Conservation (phyloP, 1,140 invertebrate species). For the Macrostomum lignano region DNA sequence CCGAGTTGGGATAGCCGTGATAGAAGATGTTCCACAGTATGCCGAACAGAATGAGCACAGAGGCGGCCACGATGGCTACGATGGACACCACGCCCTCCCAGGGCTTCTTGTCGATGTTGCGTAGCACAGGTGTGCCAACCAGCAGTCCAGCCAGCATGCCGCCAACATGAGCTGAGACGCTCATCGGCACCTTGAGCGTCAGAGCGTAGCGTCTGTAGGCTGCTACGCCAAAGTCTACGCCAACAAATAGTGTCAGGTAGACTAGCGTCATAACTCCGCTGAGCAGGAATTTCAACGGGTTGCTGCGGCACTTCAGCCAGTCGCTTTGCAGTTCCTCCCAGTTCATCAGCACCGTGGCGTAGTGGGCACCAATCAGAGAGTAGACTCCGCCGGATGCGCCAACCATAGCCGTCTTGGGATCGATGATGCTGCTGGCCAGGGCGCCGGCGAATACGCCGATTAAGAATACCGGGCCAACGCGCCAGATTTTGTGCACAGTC, state of each 20-base stretch:
- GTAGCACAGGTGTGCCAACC: conserved; percentile 18
- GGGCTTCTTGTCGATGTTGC: conserved; percentile 17
- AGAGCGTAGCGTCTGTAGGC: conserved; percentile 15
- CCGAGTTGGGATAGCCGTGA: conserved; percentile 1
- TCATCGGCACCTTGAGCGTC: conserved; percentile 9
- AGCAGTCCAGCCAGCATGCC: conserved; percentile 19
- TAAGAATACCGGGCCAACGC: conserved; percentile 35
- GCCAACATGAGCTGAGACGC: conserved; percentile 19
- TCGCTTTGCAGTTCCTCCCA: conserved; percentile 7
- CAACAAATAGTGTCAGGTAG: conserved; percentile 8
- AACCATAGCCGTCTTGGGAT: too few relatives aligned
- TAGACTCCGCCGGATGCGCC: conserved; percentile 87
- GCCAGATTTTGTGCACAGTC: conserved; percentile 76
- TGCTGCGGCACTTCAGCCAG: conserved; percentile 1
- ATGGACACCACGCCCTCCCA: conserved; percentile 23
- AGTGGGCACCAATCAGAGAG: conserved; percentile 66
- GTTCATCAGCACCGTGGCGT: conserved; percentile 60
- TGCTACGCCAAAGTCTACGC: conserved; percentile 15
- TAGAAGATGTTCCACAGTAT: conserved; percentile 20
- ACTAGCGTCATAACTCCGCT: conserved; percentile 2
- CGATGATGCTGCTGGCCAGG: conserved; percentile 52
- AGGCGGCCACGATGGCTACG: conserved; percentile 16
- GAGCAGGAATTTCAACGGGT: not conserved
- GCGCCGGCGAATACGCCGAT: conserved; percentile 28
- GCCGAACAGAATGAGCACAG: conserved; percentile 14